Evolutionary conservation across 2,888 invertebrate genomes (phyloP), one percentile per base, ranked within the genome.

Genomic region (Incurvaria masculella): DNA sequence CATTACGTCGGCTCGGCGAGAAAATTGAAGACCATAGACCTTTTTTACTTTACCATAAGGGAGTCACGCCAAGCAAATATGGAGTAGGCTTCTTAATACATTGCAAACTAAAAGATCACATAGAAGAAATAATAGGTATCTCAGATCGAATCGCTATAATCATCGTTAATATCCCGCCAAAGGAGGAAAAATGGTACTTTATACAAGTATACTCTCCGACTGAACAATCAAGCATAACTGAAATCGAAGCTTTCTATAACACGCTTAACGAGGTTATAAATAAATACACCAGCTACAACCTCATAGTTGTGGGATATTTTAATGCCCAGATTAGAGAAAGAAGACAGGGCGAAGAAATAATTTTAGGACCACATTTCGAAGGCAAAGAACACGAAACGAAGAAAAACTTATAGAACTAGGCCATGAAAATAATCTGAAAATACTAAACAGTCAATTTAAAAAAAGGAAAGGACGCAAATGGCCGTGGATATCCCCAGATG

Each of bases 31-130:
- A n/a, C n/a, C n/a, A n/a, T n/a, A n/a, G n/a, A n/a, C n/a, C n/a
- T n/a, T n/a, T n/a, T n/a, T 2, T 54, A 41, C n/a, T 55, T 5
- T 55, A 57, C 43, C 52, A 56, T 20, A 56, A 52, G 47, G 56
- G 57, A 11, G 46, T 42, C 40, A 56, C 53, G 5, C 53, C 45
- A 33, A 56, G 56, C 6, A 50, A 41, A 0, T 10, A 56, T 52
- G 57, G 57, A 16, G 56, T 57, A 33, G 56, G 57, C 18, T 59
- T 58, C 44, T 53, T 58, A 39, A 16, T 58, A 1, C 57, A 56
- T 50, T 53, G 55, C 50, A 46, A 56, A 19, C 21, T 54, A 2
- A 33, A 19, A 50, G 38, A 55, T 1, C 47, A 43, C 21, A 16
- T 59, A 19, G 49, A 55, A 39, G 48, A 46, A 21, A 55, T 58